A percentile compares a stretch with the other conserved stretches of the same genome.
Conservation (phyloP, 1,140 invertebrate genomes). For the Lordiphosa collinella region DNA sequence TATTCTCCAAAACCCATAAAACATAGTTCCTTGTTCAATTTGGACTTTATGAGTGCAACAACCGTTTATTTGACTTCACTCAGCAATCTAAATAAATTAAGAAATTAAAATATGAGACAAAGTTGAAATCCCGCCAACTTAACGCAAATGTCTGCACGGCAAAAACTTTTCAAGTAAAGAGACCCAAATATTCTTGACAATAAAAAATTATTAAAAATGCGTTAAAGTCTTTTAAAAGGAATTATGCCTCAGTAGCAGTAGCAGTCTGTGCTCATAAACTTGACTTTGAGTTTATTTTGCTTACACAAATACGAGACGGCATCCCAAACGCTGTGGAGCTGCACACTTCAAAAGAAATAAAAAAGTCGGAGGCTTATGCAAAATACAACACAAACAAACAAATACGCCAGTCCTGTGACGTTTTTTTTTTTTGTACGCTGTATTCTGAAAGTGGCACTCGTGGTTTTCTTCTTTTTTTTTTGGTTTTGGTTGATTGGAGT, state of each 20-base stretch:
- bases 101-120: too few species aligned
- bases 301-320: conserved; percentile 26
- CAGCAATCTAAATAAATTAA: too few species aligned
- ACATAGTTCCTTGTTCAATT: too few species aligned
- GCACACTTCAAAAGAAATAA: conserved; percentile 68
- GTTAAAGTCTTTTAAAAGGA: conserved; percentile 66
- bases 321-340: conserved; percentile 3
- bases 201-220: conserved; percentile 41
- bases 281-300: conserved; percentile 41
- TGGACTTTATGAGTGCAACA: too few species aligned
- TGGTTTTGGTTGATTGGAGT: neutral
- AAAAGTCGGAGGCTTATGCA: conserved; percentile 39
- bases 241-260: conserved; percentile 41
- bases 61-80: too few species aligned
- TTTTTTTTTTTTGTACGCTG: conserved; percentile 19
- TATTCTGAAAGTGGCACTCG: conserved; percentile 33
- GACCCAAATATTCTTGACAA: too few species aligned
- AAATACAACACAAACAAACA: conserved; percentile 53
- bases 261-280: conserved; percentile 38
- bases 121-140: too few species aligned
- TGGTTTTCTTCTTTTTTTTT: conserved; percentile 12
- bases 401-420: conserved; percentile 28
- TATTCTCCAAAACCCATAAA: too few species aligned
- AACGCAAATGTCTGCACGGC: too few species aligned
- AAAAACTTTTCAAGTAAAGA: too few species aligned